Base-by-base conservation (phyloP, 2,888 invertebrate genomes). In the Idaea straminata region DNA sequence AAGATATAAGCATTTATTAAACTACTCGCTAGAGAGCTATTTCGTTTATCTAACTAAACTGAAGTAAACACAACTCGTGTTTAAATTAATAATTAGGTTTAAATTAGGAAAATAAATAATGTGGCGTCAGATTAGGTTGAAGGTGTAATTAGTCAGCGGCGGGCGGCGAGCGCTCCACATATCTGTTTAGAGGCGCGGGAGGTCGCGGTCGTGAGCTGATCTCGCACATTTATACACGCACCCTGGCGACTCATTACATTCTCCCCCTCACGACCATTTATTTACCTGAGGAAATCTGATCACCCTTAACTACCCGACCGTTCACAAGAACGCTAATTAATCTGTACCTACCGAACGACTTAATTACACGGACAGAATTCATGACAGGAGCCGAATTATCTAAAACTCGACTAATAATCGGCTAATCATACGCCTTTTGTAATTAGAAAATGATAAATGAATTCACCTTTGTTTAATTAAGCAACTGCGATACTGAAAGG, bases 271-370 rank as follows among this genome's bases (percentile, higher is more conserved):
- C 74, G 71, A 74, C 72, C 69, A 77, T 78, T 75, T 74, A 81
- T 76, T 74, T 69, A 75, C 68, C 64, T 64, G 68, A 74, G 71
- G 73, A 77, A 78, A 75, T 73, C 69, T 72, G 72, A 76, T 74
- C 73, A 67, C 70, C 70, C 68, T 69, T 70, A 71, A 68, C 72
- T 63, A 69, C 69, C 72, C 75, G 76, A 71, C 78, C 66, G 74
- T 74, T 68, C 73, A 79, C 78, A 79, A 78, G 77, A 74, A 80
- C 71, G 71, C 74, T 80, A 81, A 83, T 83, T 83, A 76, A 81
- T 77, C 74, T 73, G 66, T 66, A 80, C 79, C 78, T 66, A 80
- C 79, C 78, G 77, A 80, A 78, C 74, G 75, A 66, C 66, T 72
- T 68, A 79, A 80, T 80, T 77, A 79, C 77, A 74, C 69, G 71